phyloP scores from a whole-genome alignment of 2,888 invertebrate genomes.

The Dione juno region DNA sequence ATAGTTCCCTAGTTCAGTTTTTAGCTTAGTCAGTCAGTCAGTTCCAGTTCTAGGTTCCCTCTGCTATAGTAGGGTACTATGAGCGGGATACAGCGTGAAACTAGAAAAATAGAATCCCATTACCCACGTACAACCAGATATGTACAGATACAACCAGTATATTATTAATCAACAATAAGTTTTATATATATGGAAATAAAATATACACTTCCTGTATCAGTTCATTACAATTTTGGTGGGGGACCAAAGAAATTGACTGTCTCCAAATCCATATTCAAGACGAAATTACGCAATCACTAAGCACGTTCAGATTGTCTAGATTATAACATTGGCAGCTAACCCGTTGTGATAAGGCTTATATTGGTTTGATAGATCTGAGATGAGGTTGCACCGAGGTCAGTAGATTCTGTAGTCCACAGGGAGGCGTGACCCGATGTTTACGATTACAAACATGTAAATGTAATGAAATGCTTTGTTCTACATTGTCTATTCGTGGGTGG shows the following conservation, averaged over 20 bases:
- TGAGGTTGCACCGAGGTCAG: slow-evolving; percentile 40
- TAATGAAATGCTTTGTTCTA: slow-evolving; percentile 41
- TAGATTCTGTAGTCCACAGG: slow-evolving; percentile 41
- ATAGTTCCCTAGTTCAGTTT: too few species aligned
- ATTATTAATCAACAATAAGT: too few species aligned
- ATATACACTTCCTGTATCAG: slow-evolving; percentile 36
- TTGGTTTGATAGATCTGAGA: slow-evolving; percentile 34
- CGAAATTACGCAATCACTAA: slow-evolving; percentile 46
- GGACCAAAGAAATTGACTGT: slow-evolving; percentile 19
- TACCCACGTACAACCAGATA: too few species aligned
- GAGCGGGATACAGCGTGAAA: too few species aligned
- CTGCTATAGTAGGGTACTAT: too few species aligned
- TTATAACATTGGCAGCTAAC: slow-evolving; percentile 32
- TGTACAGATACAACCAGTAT: too few species aligned
- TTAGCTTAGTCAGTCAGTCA: too few species aligned
- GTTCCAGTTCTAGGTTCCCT: too few species aligned
- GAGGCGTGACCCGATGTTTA: slow-evolving; percentile 60
- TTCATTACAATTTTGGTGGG: slow-evolving; percentile 29
- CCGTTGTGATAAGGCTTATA: slow-evolving; percentile 39
- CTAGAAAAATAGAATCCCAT: too few species aligned
- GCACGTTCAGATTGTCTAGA: slow-evolving; percentile 38
- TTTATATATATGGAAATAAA: slow-evolving; percentile 2
- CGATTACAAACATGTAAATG: slow-evolving; percentile 49
- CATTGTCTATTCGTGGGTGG: slow-evolving; percentile 36
- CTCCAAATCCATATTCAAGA: slow-evolving; percentile 47